Evolutionary conservation across 2,888 invertebrate genomes (phyloP), one percentile per base, ranked within the genome.

Genomic region (Pycnomerus fuliginosus): DNA sequence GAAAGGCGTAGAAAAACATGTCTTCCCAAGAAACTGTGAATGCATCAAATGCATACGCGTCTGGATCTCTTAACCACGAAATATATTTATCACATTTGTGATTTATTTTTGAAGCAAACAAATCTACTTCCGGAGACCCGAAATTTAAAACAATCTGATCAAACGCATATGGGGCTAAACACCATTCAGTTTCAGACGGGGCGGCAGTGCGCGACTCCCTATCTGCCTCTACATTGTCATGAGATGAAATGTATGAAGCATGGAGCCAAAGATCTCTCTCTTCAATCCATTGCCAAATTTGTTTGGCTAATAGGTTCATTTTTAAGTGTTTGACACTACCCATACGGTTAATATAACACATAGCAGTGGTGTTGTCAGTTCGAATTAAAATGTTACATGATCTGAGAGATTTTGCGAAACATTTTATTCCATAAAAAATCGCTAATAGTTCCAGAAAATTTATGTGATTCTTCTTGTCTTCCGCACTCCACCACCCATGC

Each of bases 81-180:
- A 56, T 17, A 31, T 48, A 59, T 32, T 43, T 52, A 11, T 30
- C 11, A 20, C 57, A 61, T 39, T 60, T 59, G n/a, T n/a, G n/a
- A n/a, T n/a, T n/a, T n/a, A n/a, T n/a, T n/a, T n/a, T n/a, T n/a
- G n/a, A n/a, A n/a, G 60, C 58, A 42, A 61, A 60, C n/a, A 58
- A 36, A 31, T 61, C n/a, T n/a, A n/a, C 48, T 12, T 20, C 20
- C 44, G 43, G 16, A 34, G 24, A 20, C 20, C 20, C n/a, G 17
- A 31, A 31, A 31, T 10, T 31, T 4, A 2, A 31, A n/a, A n/a
- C n/a, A n/a, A n/a, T n/a, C n/a, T n/a, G n/a, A n/a, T n/a, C n/a
- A n/a, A n/a, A n/a, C n/a, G n/a, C n/a, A n/a, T n/a, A n/a, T n/a
- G n/a, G n/a, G n/a, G n/a, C n/a, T n/a, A n/a, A n/a, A n/a, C n/a